Base-by-base conservation (phyloP, 2,797 vertebrate genomes). In the Leuciscus waleckii region DNA sequence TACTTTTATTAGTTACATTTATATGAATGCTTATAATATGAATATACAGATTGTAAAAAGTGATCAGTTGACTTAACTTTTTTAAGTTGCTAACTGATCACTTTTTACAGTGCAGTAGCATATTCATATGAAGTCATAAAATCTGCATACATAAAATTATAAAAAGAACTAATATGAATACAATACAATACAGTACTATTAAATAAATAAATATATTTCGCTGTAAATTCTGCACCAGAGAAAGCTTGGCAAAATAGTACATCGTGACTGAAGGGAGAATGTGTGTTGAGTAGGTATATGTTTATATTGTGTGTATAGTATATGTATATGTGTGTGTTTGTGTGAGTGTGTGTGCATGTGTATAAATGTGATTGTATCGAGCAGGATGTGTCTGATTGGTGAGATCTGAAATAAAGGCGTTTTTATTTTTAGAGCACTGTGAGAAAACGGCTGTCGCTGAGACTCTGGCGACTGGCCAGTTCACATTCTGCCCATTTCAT, bases 371-470 rank as follows among this genome's bases (percentile, higher is more conserved):
- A 67, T 54, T 43, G 7, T 16, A 71, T 77, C 61, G 11, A 29
- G 75, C 46, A 67, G 74, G 65, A 83, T 65, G 23, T 46, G 54
- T 71, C 84, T 73, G 35, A 73, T 69, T 84, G 74, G 61, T 84
- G 65, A 63, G 63, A 78, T 63, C 26, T 70, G 63, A 84, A 85
- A 85, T 84, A 41, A 82, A 87, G 69, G 74, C 67, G 56, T 56
- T 83, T 84, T 85, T 89, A 88, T 88, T 87, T 89, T 88, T 87
- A 85, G 84, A 84, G 54, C 46, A 16, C 68, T 85, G 61, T 77
- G 88, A 86, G 82, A 89, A 85, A 87, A 84, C 63, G 73, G 75
- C 80, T 71, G 74, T 85, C 81, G 56, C 80, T 85, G 49, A 78
- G 54, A 87, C 54, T 85, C 79, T 89, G 81, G 84, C 61, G 8